These are phyloP conservation scores for Phalacrocorax carbo DNA, from an alignment of 2,113 vertebrate species.

Conservation along the genomic window DNA sequence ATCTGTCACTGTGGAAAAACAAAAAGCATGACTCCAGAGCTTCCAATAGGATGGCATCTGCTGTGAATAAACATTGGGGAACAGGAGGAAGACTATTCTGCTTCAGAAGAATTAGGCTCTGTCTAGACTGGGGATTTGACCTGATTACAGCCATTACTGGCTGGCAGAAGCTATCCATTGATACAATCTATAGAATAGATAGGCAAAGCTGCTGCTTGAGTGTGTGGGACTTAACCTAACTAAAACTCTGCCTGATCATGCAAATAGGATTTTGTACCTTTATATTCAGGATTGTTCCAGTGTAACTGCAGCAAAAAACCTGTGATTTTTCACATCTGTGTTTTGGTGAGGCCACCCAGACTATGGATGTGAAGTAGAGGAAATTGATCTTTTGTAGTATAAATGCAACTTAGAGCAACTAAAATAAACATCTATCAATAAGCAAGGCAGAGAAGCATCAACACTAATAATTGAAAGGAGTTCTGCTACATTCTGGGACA, in stretches of 20 bases:
- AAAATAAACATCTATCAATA: neutral
- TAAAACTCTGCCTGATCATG: neutral
- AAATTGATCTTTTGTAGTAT: neutral
- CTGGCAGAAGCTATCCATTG: neutral
- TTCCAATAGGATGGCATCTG: conserved; percentile 11
- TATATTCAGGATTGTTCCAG: neutral
- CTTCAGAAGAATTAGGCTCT: conserved; percentile 61
- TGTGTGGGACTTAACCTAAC: neutral
- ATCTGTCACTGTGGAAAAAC: neutral
- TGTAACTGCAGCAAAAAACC: neutral
- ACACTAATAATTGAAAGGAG: neutral
- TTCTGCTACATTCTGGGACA: neutral
- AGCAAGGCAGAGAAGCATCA: neutral
- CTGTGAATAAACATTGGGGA: conserved; percentile 50
- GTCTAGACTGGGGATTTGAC: conserved; percentile 71
- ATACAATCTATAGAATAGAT: neutral
- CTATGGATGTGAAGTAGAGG: neutral
- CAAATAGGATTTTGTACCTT: neutral
- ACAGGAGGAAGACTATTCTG: neutral
- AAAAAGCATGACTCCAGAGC: neutral
- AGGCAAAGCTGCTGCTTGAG: neutral
- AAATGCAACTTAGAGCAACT: neutral
- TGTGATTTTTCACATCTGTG: neutral
- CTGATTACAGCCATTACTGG: conserved; percentile 45
- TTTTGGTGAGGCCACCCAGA: neutral